These are phyloP conservation scores for Coturnix japonica DNA, from an alignment of 2,113 vertebrate genomes.

Conservation along the genomic window DNA sequence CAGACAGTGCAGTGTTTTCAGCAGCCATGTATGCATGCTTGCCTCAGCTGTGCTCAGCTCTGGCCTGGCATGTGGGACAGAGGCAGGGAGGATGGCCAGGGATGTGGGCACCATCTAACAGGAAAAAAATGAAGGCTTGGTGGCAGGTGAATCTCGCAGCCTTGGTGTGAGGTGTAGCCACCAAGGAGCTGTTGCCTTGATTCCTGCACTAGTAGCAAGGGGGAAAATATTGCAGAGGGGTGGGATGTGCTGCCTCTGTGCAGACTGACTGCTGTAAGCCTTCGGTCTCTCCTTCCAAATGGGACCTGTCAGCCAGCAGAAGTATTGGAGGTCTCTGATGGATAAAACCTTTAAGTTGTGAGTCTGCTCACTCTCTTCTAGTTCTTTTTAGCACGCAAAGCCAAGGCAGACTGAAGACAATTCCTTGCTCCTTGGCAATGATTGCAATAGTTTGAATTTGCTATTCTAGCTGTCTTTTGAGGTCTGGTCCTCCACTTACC, in stretches of 20 bases:
- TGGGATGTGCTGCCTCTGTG: neutral
- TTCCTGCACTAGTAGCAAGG: neutral
- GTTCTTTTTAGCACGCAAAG: neutral
- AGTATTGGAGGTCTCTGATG: neutral
- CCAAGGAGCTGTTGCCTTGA: neutral
- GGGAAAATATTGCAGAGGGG: neutral
- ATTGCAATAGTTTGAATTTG: neutral
- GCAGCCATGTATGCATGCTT: accelerated
- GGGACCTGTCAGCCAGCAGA: neutral
- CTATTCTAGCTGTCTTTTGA: neutral
- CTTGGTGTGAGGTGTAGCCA: neutral
- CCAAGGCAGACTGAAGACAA: neutral
- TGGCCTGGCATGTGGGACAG: neutral
- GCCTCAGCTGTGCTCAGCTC: neutral
- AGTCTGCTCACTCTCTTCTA: neutral
- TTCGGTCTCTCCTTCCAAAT: neutral
- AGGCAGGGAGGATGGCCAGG: neutral
- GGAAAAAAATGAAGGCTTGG: neutral
- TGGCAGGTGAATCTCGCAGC: neutral
- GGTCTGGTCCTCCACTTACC: neutral
- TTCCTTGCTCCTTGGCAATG: neutral
- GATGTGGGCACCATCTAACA: neutral
- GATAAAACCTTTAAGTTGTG: neutral
- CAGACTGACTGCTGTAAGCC: neutral
- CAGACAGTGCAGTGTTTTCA: neutral